phyloP scores from a whole-genome alignment of 2,888 invertebrate genomes.

The Ophion ventricosus region DNA sequence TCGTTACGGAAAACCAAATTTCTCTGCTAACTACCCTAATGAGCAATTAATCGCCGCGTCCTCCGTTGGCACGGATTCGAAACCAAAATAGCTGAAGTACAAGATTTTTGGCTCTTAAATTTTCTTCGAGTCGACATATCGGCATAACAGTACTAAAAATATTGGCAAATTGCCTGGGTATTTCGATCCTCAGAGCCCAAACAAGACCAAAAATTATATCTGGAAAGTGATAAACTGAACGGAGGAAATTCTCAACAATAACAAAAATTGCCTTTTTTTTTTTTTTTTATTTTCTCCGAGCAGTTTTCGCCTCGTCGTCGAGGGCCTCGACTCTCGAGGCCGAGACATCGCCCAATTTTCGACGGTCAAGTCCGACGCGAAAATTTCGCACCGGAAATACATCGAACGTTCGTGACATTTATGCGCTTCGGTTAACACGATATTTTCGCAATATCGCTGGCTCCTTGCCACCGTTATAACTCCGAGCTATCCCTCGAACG shows the following conservation, averaged over 20 bases:
- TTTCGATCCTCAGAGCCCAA: too few species aligned
- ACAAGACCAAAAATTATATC: too few species aligned
- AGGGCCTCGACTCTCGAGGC: too few species aligned
- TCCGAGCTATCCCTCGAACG: too few species aligned
- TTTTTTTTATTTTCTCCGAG: too few species aligned
- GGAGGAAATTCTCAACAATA: too few species aligned
- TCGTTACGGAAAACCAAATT: not conserved
- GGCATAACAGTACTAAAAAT: conserved; percentile 1
- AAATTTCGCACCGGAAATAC: not conserved
- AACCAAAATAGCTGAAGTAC: conserved; percentile 12
- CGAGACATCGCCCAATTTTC: too few species aligned
- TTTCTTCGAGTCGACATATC: conserved; percentile 1
- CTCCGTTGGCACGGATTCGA: not conserved
- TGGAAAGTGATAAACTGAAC: too few species aligned
- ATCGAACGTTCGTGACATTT: not conserved
- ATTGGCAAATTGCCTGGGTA: not conserved
- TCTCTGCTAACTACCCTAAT: conserved; percentile 19
- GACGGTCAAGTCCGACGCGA: too few species aligned
- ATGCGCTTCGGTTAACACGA: not conserved
- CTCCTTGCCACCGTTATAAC: not conserved
- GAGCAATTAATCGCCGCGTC: conserved; percentile 26
- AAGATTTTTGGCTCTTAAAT: conserved; percentile 18
- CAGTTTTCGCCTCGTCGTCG: too few species aligned
- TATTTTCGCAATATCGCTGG: not conserved
- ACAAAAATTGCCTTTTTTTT: too few species aligned